These are phyloP conservation scores for Drosophila mayri DNA, from an alignment of 1,140 invertebrate species.

Conservation along the genomic window DNA sequence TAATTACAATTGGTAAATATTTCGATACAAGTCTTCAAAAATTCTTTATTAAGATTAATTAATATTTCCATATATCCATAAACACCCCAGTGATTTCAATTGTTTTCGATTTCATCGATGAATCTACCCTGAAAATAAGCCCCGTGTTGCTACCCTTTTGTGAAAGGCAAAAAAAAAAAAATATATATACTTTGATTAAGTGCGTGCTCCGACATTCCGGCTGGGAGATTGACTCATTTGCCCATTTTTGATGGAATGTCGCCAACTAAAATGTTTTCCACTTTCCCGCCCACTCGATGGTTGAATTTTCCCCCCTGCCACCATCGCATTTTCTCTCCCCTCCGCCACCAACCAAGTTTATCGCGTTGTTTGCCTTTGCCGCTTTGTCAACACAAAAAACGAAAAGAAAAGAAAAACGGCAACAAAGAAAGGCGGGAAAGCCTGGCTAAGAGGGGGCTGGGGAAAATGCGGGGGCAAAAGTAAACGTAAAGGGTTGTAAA, in stretches of 20 bases:
- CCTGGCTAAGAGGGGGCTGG: neutral
- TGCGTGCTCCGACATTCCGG: slow-evolving; percentile 45
- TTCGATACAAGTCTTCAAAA: accelerated
- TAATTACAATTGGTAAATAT: too few species aligned
- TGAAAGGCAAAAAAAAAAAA: neutral
- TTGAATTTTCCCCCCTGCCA: neutral
- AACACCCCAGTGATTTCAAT: neutral
- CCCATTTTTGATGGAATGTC: slow-evolving; percentile 77
- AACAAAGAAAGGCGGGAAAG: slow-evolving; percentile 30
- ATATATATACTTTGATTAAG: slow-evolving; percentile 71
- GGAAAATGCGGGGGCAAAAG: slow-evolving; percentile 25
- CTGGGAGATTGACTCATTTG: slow-evolving; percentile 70
- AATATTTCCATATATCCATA: neutral
- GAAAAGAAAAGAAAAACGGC: slow-evolving; percentile 32
- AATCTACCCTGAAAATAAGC: neutral
- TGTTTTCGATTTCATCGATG: neutral
- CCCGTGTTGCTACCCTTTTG: neutral
- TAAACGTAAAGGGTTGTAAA: slow-evolving; percentile 74
- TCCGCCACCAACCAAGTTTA: slow-evolving; percentile 13
- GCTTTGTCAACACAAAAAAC: slow-evolving; percentile 66
- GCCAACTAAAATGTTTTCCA: slow-evolving; percentile 66
- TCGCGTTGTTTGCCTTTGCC: slow-evolving; percentile 72
- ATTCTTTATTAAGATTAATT: neutral
- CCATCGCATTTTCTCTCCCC: neutral
- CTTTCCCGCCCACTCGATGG: slow-evolving; percentile 29